Conservation (phyloP, 2,797 vertebrate species). For the Cuculus canorus region DNA sequence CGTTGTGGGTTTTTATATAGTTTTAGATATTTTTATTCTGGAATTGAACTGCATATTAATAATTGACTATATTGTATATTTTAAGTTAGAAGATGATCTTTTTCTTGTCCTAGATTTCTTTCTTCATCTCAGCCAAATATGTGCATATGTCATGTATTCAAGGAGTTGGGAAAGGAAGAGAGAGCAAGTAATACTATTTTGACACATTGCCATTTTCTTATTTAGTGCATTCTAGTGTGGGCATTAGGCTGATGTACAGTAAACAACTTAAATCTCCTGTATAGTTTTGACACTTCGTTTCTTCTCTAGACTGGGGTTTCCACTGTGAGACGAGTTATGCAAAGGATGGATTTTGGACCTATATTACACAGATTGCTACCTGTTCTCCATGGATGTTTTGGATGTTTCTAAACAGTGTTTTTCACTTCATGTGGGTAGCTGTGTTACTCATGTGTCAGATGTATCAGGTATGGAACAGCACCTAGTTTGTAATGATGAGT, state of each 20-base stretch:
- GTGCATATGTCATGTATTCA: neutral
- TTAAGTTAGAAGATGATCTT: neutral
- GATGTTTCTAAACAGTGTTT: slow-evolving; percentile 99
- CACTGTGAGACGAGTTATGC: slow-evolving; percentile 93
- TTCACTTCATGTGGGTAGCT: slow-evolving; percentile 99
- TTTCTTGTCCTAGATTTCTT: neutral
- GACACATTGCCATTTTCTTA: neutral
- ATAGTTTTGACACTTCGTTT: neutral
- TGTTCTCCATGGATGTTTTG: slow-evolving; percentile 99
- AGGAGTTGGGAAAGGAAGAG: neutral
- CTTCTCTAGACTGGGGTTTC: slow-evolving; percentile 90
- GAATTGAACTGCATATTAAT: neutral
- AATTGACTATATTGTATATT: neutral
- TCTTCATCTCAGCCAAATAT: neutral
- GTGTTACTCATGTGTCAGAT: slow-evolving; percentile 99
- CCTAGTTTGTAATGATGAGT: neutral
- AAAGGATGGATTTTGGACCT: slow-evolving; percentile 97
- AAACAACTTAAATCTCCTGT: neutral
- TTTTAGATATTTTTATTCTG: neutral
- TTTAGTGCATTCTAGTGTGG: neutral
- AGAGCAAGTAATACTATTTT: neutral
- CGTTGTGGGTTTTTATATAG: neutral
- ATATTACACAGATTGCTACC: slow-evolving; percentile 94
- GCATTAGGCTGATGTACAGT: neutral
- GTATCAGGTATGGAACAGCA: slow-evolving; percentile 87